Conservation (phyloP, 2,113 vertebrate species). For the Stercorarius parasiticus region DNA sequence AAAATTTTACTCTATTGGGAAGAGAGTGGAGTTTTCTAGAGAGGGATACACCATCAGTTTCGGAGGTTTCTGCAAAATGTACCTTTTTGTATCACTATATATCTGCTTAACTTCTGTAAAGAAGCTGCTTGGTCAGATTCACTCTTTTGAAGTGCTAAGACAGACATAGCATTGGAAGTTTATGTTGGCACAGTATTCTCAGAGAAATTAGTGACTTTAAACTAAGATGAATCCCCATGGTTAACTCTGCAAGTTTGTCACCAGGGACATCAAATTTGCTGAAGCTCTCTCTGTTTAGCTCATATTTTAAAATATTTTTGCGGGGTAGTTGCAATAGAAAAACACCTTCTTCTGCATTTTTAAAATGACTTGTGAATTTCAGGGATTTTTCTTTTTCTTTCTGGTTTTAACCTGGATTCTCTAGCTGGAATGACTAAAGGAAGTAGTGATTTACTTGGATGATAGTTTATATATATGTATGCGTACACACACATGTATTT, state of each 20-base stretch:
- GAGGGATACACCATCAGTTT: not conserved
- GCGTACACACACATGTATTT: accelerated
- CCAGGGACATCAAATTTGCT: not conserved
- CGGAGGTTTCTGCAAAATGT: not conserved
- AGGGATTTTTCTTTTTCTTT: not conserved
- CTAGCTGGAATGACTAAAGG: not conserved
- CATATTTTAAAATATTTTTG: not conserved
- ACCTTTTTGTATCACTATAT: not conserved
- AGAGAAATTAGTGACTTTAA: not conserved
- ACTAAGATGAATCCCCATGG: not conserved
- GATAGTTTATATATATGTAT: not conserved
- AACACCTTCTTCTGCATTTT: not conserved
- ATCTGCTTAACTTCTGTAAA: not conserved
- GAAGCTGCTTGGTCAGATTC: not conserved
- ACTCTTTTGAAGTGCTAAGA: not conserved
- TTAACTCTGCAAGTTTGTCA: not conserved
- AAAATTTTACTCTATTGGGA: not conserved
- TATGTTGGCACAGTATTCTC: not conserved
- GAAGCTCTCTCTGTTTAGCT: not conserved
- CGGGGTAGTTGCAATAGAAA: not conserved
- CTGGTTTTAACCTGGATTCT: not conserved
- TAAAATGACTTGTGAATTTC: not conserved
- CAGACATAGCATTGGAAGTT: not conserved
- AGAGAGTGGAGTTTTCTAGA: not conserved
- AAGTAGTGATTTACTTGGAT: not conserved